These are phyloP conservation scores for Mormyrus proboscirostris DNA, from an alignment of 2,797 vertebrate species.

Conservation along the genomic window DNA sequence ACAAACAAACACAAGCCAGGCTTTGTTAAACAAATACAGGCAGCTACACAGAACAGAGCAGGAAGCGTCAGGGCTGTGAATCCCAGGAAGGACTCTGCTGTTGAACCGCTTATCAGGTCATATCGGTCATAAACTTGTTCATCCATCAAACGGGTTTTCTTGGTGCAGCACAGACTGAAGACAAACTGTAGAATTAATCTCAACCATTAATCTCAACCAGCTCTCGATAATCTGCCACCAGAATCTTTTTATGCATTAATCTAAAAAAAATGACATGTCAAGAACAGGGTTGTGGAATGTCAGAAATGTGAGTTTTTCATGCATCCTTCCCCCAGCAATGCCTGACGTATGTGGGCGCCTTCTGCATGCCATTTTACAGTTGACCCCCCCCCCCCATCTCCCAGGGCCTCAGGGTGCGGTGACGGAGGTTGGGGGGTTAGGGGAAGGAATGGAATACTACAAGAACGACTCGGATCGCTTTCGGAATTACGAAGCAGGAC, in stretches of 20 bases:
- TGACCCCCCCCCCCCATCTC: conserved; percentile 53
- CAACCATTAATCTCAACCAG: neutral
- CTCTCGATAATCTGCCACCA: neutral
- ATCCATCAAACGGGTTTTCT: neutral
- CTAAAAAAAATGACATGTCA: neutral
- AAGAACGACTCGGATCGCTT: neutral
- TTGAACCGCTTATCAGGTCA: neutral
- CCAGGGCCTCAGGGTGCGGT: conserved; percentile 61
- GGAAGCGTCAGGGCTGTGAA: neutral
- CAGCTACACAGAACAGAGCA: neutral
- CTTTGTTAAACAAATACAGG: neutral
- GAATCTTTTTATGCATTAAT: neutral
- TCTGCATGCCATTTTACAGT: conserved; percentile 56
- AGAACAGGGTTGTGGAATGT: neutral
- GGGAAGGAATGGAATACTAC: neutral
- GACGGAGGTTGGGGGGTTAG: neutral
- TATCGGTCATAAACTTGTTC: neutral
- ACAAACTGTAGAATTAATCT: neutral
- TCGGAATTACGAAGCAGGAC: neutral
- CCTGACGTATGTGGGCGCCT: conserved; percentile 57
- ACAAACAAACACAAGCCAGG: neutral
- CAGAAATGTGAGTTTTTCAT: neutral
- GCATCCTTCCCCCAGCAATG: neutral
- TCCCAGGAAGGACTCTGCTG: neutral
- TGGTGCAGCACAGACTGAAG: neutral